phyloP scores from a whole-genome alignment of 1,140 invertebrate genomes.

The Cydia pomonella region DNA sequence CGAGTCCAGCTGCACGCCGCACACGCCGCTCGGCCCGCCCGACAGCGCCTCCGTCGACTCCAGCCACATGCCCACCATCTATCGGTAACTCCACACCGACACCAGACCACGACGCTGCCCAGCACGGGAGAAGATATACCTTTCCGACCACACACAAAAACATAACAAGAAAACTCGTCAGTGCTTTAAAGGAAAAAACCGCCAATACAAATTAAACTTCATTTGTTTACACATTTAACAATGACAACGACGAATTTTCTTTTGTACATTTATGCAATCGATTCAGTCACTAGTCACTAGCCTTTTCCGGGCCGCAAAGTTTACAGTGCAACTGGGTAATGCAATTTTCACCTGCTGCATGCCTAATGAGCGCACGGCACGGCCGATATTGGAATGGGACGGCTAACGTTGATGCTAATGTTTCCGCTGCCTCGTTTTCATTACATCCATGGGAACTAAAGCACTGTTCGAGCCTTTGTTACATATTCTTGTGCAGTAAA shows the following conservation, averaged over 20 bases:
- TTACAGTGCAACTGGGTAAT: background rate
- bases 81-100: constrained; percentile 83
- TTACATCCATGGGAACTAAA: background rate
- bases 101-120: constrained; percentile 41
- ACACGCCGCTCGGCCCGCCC: constrained; percentile 73
- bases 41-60: constrained; percentile 90
- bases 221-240: background rate
- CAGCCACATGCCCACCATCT: constrained; percentile 89
- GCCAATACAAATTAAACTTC: background rate
- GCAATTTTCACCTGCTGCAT: background rate
- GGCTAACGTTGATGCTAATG: background rate
- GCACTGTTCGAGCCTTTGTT: background rate
- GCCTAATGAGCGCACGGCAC: background rate
- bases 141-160: constrained; percentile 22
- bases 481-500: background rate
- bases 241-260: background rate
- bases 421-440: background rate
- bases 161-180: constrained; percentile 31
- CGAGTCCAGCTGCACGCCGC: constrained; percentile 74
- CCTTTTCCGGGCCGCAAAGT: background rate
- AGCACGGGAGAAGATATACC: constrained; percentile 56
- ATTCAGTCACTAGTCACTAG: background rate
- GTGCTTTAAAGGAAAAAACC: constrained; percentile 25
- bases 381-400: background rate
- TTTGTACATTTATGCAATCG: background rate